Evolutionary conservation across 2,888 invertebrate genomes (phyloP), one percentile per base, ranked within the genome.

Genomic region (Penaeus monodon): DNA sequence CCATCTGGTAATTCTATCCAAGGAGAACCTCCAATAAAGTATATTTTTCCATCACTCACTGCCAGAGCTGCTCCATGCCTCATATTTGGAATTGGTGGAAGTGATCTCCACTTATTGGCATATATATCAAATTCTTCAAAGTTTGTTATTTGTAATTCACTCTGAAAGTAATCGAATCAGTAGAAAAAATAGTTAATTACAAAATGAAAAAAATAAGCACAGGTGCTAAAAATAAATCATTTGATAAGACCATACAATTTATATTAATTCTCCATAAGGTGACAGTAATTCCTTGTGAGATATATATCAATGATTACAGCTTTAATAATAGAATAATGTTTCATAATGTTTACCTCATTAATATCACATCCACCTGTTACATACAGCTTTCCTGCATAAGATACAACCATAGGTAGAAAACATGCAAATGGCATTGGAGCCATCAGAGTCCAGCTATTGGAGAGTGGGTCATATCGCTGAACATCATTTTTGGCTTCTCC

Each of bases 71-170:
- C 82, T 70, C 86, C 86, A 44, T 83, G 33, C 22, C 86, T 70
- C 24, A 76, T 49, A 14, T 82, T 82, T 27, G 73, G 78, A 49
- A 86, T 68, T n/a, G 82, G 63, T 6, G 86, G 86, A 77, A 86
- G 44, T 22, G 82, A 29, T 29, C 82, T 76, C 86, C 86, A 86
- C 78, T 82, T 66, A 65, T 86, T 86, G 63, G 82, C 68, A 63
- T 86, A 86, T 17, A 86, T 82, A 27, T 86, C 86, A 82, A 83
- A 86, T 66, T 83, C 86, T 57, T 86, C 86, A 29, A 86, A 74
- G 29, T 82, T 77, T n/a, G 76, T n/a, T 6, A 86, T 86, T 68
- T 86, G 80, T 44, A 86, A 73, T 68, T 86, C 86, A 70, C 27
- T 63, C 86, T 86, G 82, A 63, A 29, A 29, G 57, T 20, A 44